These are phyloP conservation scores for Drosophila nr. fundita DNA, from an alignment of 2,888 invertebrate genomes.

Conservation along the genomic window DNA sequence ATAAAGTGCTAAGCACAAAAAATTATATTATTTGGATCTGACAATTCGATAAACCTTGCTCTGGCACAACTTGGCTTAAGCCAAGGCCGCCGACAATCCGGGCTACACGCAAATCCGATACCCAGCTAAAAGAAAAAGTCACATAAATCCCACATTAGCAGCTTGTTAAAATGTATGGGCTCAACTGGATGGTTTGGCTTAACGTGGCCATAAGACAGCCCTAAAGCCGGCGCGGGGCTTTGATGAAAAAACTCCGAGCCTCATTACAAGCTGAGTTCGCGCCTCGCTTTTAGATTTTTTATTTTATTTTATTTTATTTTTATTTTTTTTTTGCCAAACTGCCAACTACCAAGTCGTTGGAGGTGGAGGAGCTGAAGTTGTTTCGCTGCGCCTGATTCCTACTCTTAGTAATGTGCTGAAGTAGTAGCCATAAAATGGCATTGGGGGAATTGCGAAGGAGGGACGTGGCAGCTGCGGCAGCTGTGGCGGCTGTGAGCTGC, in stretches of 20 bases:
- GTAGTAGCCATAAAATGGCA: constrained; percentile 57
- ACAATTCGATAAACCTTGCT: constrained; percentile 9
- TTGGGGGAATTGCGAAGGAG: not conserved
- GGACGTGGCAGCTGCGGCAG: constrained; percentile 9
- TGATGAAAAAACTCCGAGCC: constrained; percentile 28
- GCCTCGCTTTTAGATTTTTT: constrained; percentile 24
- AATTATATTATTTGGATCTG: constrained; percentile 1
- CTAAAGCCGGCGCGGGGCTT: constrained; percentile 28
- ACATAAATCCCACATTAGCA: constrained; percentile 65
- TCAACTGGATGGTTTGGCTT: constrained; percentile 40
- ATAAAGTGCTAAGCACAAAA: constrained; percentile 18
- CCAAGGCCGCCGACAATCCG: constrained; percentile 23
- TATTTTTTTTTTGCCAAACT: constrained; percentile 33
- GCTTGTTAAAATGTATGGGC: constrained; percentile 70
- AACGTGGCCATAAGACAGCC: constrained; percentile 32
- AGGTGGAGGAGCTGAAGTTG: constrained; percentile 24
- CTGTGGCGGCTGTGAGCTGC: constrained; percentile 44
- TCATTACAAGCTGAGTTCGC: constrained; percentile 60
- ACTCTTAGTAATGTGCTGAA: constrained; percentile 44
- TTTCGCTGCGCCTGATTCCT: constrained; percentile 36
- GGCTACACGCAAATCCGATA: constrained; percentile 32
- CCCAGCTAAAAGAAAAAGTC: constrained; percentile 29
- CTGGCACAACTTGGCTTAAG: constrained; percentile 14
- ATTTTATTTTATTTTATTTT: not conserved
- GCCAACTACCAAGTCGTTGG: constrained; percentile 54